Conservation (phyloP, 2,113 vertebrate genomes). For the Gadus chalcogrammus region DNA sequence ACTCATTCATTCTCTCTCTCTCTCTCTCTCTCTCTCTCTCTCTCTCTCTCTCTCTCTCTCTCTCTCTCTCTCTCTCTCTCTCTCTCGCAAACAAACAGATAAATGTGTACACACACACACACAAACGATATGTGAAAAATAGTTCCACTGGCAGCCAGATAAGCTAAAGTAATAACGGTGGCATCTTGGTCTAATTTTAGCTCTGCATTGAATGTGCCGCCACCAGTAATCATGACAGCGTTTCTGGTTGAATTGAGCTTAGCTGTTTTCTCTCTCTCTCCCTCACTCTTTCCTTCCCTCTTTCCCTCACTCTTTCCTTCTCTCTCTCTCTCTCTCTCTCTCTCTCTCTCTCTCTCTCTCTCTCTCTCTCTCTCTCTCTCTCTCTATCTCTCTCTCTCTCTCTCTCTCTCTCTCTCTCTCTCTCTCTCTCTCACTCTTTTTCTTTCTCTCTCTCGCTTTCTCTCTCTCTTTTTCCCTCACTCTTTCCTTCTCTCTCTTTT, state of each 20-base stretch:
- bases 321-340: slow-evolving; percentile 11
- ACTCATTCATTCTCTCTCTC: slow-evolving; percentile 1
- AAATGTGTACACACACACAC: slow-evolving; percentile 18
- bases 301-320: slow-evolving; percentile 13
- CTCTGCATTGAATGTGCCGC: slow-evolving; percentile 62
- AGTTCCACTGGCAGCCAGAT: slow-evolving; percentile 61
- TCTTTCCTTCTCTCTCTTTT: slow-evolving; percentile 19
- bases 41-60: slow-evolving; percentile 1
- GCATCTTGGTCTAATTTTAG: slow-evolving; percentile 71
- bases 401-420: slow-evolving; percentile 10
- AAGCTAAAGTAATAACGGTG: slow-evolving; percentile 70
- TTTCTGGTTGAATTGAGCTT: slow-evolving; percentile 57
- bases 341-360: slow-evolving; percentile 12
- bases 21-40: slow-evolving; percentile 1
- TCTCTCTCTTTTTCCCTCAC: slow-evolving; percentile 1
- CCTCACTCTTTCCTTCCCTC: slow-evolving; percentile 20
- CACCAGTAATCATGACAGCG: slow-evolving; percentile 67
- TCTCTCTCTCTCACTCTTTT: neutral
- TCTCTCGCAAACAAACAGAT: slow-evolving; percentile 9
- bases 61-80: neutral
- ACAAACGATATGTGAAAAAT: slow-evolving; percentile 40
- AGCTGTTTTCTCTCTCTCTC: slow-evolving; percentile 36
- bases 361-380: slow-evolving; percentile 12
- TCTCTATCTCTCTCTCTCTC: neutral
- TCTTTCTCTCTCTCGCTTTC: neutral